Evolutionary conservation across 2,797 vertebrate species (phyloP), one percentile per base, ranked within the genome.

Genomic region (Protosalanx chinensis): DNA sequence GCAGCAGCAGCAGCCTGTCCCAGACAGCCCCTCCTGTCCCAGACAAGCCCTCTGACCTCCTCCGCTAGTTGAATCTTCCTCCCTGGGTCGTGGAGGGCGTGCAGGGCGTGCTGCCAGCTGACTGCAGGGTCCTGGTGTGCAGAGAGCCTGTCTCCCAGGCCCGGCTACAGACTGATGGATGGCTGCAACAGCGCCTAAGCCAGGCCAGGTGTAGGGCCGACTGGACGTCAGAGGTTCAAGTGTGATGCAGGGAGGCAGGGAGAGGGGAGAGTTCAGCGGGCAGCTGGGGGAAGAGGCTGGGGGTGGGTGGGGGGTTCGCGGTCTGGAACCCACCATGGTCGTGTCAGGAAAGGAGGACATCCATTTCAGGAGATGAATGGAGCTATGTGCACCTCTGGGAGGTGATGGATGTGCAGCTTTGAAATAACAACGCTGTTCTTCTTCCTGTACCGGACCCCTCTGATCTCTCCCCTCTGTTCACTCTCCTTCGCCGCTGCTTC

Each of bases 181-280:
- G 12, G 41, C 41, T 58, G 49, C 59, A 37, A 37, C 60, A 6
- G 53, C n/a, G 27, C 12, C 27, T 72, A 78, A 82, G 75, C 62
- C 32, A 73, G 61, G 64, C 72, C 67, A 74, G 77, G 79, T 77
- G 64, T 33, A 6, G 3, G 3, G n/a, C 67, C 64, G 71, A 72
- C 72, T 63, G 64, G 73, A 78, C 82, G 82, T 87, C 83, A 84
- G 58, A 66, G 84, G 84, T 82, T 89, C 71, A 56, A 76, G 71
- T 74, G 77, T 77, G 68, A 82, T 75, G 77, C 70, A 78, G 81
- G 81, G 79, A 77, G 37, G 64, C 13, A 70, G 62, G 71, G 68
- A 35, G 64, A 32, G 71, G 68, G 76, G 79, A 73, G 73, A 74
- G 88, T 86, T 88, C 71, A 80, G 27, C 37, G 76, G 74, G 37